These are phyloP conservation scores for Drosophila nr. perissopoda DNA, from an alignment of 2,888 invertebrate species.

Conservation along the genomic window DNA sequence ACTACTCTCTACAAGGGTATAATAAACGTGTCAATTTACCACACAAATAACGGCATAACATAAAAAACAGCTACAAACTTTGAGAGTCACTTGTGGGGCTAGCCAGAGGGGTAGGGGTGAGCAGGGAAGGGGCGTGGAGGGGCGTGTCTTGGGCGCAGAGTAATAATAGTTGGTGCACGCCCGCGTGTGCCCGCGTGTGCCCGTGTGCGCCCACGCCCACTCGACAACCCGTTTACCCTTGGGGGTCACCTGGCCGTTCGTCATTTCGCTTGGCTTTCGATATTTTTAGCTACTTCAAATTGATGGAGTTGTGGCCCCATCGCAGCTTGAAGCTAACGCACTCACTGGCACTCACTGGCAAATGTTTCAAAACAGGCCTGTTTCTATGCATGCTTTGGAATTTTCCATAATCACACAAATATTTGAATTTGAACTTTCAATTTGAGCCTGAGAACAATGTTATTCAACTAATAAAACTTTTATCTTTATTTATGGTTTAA, in stretches of 20 bases:
- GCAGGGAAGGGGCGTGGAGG: background rate
- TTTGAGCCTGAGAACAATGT: background rate
- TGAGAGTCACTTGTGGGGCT: background rate
- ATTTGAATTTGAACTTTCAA: background rate
- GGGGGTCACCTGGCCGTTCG: background rate
- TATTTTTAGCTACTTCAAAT: background rate
- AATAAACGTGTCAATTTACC: constrained; percentile 77
- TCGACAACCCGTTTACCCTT: background rate
- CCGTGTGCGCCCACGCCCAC: background rate
- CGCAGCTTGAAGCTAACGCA: background rate
- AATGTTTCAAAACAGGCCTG: background rate
- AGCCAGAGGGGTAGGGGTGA: background rate
- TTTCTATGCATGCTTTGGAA: background rate
- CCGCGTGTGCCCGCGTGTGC: background rate
- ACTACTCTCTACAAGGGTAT: constrained; percentile 15
- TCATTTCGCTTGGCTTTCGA: background rate
- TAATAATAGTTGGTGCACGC: background rate
- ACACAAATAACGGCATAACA: constrained; percentile 51
- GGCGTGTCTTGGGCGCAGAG: background rate
- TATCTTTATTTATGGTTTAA: too few relatives aligned
- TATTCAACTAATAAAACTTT: background rate
- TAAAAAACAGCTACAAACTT: constrained; percentile 7
- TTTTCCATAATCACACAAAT: background rate
- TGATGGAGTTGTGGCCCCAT: background rate
- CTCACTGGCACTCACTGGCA: background rate